These are phyloP conservation scores for Arbacia lixula DNA, from an alignment of 53 echinoderm and acorn worm species.

Conservation along the genomic window DNA sequence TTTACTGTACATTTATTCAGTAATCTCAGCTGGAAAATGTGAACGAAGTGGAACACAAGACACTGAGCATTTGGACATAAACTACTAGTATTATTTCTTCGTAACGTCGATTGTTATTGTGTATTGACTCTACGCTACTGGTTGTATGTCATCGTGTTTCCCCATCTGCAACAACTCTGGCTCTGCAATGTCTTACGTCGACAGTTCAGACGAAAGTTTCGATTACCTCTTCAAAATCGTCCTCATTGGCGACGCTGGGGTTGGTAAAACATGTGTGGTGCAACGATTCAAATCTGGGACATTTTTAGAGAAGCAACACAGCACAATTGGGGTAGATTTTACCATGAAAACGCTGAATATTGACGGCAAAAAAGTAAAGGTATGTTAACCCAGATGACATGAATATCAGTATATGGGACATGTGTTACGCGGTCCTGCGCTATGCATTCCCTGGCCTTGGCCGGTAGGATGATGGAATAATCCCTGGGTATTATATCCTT, in stretches of 20 bases:
- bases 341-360: constrained; percentile 97
- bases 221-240: constrained; percentile 99
- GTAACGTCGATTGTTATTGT: no score
- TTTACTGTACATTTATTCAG: no score
- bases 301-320: constrained; percentile 95
- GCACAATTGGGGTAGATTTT: constrained; percentile 99
- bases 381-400: constrained; percentile 53
- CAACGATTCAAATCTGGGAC: constrained; percentile 99
- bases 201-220: constrained; percentile 90
- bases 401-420: constrained; percentile 2
- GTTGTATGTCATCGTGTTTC: constrained; percentile 44
- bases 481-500: no score
- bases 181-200: constrained; percentile 73
- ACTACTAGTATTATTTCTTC: no score
- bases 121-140: no score
- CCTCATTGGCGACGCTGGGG: constrained; percentile 96
- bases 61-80: no score
- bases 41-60: no score
- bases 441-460: no score
- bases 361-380: constrained; percentile 96
- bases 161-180: constrained; percentile 20
- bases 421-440: no score
- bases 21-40: no score
- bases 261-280: constrained; percentile 99
- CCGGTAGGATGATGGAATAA: no score